phyloP scores from a whole-genome alignment of 2,888 invertebrate genomes.

The Caenorhabditis macrosperma region DNA sequence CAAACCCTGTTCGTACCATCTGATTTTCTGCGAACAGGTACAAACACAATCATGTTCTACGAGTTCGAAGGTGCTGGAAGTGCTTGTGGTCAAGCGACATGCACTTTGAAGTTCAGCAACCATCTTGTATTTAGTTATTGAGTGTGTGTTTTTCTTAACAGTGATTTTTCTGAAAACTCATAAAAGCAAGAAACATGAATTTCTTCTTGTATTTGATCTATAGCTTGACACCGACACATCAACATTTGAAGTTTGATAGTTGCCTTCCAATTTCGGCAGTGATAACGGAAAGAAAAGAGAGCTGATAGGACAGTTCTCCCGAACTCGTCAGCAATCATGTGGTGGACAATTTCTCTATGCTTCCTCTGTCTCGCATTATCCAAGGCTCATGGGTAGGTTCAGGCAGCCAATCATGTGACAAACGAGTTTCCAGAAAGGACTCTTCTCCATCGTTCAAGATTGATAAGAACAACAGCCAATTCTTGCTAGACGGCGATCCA shows the following conservation, averaged over 20 bases:
- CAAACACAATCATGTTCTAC: conserved; percentile 18
- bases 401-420: too few species aligned
- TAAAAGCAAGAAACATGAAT: neutral
- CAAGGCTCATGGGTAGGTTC: conserved; percentile 23
- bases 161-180: too few species aligned
- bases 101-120: conserved; percentile 11
- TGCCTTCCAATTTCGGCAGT: neutral
- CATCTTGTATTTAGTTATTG: conserved; percentile 9
- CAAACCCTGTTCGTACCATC: conserved; percentile 18
- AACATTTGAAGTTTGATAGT: conserved; percentile 23
- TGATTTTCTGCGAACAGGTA: conserved; percentile 18
- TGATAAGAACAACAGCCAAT: conserved; percentile 30
- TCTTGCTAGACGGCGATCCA: conserved; percentile 80
- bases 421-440: conserved; percentile 50
- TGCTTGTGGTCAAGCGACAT: conserved; percentile 12
- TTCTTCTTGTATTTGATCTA: neutral
- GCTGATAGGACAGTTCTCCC: conserved; percentile 37
- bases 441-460: conserved; percentile 53
- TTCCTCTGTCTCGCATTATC: neutral
- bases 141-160: too few species aligned
- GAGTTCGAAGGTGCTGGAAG: conserved; percentile 26
- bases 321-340: conserved; percentile 50
- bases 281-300: conserved; percentile 4
- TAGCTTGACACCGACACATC: conserved; percentile 21
- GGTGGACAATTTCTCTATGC: conserved; percentile 5